phyloP scores from a whole-genome alignment of 53 echinoderm and acorn worm species.

The Echinarachnius parma region DNA sequence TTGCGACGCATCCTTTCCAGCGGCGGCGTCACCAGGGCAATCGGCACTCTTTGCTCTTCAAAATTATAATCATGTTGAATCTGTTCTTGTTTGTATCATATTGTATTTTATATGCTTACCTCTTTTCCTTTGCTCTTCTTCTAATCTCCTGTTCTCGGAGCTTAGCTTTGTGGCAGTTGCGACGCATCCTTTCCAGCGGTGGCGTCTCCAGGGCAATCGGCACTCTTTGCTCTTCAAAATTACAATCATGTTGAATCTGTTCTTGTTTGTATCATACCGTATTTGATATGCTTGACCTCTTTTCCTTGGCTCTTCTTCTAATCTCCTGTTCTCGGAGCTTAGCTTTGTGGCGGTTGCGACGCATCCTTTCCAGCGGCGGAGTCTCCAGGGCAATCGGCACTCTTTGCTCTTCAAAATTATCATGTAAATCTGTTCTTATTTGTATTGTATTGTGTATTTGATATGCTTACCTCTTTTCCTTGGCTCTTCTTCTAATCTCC shows the following conservation, averaged over 20 bases:
- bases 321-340: constrained; percentile 69
- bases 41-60: constrained; percentile 84
- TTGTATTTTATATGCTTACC: constrained; percentile 54
- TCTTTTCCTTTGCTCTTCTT: constrained; percentile 46
- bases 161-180: constrained; percentile 78
- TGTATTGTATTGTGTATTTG: constrained; percentile 57
- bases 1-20: constrained; percentile 89
- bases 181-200: constrained; percentile 86
- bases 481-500: constrained; percentile 52
- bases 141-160: constrained; percentile 65
- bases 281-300: no score
- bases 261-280: constrained; percentile 77
- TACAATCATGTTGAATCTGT: constrained; percentile 80
- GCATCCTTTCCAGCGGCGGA: constrained; percentile 90
- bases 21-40: constrained; percentile 90
- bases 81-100: no score
- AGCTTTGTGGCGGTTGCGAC: constrained; percentile 76
- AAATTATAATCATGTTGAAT: no score
- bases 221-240: constrained; percentile 87
- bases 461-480: constrained; percentile 48
- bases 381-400: constrained; percentile 90
- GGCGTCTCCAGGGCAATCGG: constrained; percentile 90
- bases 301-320: constrained; percentile 49
- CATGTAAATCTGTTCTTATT: no score
- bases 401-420: no score